Evolutionary conservation across 1,140 invertebrate genomes (phyloP).

Genomic region (Heliconius nattereri): DNA sequence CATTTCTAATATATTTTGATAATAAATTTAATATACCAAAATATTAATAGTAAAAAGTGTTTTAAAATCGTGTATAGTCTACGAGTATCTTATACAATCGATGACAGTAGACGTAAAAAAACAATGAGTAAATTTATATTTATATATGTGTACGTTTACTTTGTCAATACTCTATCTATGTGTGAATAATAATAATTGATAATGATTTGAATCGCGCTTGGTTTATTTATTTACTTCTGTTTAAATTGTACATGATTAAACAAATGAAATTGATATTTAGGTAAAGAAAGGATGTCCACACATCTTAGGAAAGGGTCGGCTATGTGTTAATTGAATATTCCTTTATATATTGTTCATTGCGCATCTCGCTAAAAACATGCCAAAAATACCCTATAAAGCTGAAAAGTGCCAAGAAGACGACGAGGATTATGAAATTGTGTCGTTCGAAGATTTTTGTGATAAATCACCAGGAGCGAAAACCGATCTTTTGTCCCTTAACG

Average conservation of each 20-base stretch:
- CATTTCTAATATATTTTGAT: neutral
- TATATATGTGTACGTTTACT: neutral
- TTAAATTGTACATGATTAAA: neutral
- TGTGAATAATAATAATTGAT: constrained; percentile 20
- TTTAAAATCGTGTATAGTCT: neutral
- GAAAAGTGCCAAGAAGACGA: constrained; percentile 67
- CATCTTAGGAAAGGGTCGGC: neutral
- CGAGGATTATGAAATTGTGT: constrained; percentile 80
- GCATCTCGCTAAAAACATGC: constrained; percentile 57
- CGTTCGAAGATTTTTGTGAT: constrained; percentile 82
- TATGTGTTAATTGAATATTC: constrained; percentile 9
- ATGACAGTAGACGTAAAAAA: constrained; percentile 9
- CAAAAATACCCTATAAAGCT: constrained; percentile 77
- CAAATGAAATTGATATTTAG: neutral
- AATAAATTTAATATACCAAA: neutral
- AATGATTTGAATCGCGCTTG: neutral
- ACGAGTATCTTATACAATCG: neutral
- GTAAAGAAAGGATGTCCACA: constrained; percentile 1
- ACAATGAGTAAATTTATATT: neutral
- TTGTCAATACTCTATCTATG: neutral
- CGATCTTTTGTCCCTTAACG: constrained; percentile 78
- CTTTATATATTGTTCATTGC: constrained; percentile 19
- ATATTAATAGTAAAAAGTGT: neutral
- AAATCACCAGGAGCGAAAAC: constrained; percentile 76
- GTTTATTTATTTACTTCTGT: neutral